A percentile compares a stretch with the other conserved stretches of the same genome.
Conservation (phyloP, 2,888 invertebrate genomes). For the Clostera curtula region DNA sequence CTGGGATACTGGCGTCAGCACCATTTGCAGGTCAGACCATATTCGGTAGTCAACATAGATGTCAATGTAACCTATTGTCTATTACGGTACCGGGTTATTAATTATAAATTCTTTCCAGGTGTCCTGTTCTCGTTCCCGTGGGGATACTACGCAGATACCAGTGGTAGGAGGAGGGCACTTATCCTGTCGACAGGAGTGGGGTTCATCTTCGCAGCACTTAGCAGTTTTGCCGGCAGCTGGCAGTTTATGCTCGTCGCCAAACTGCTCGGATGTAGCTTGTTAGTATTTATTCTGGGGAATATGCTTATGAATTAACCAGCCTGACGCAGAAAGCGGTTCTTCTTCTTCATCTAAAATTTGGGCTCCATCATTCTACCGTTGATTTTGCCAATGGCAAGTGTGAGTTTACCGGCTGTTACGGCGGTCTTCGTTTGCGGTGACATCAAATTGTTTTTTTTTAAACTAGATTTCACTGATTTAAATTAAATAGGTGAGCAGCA, state of each 20-base stretch:
- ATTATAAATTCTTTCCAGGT: slow-evolving; percentile 22
- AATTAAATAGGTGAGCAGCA: too few relatives aligned
- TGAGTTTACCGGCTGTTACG: too few relatives aligned
- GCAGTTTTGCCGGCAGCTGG: slow-evolving; percentile 73
- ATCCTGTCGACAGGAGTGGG: slow-evolving; percentile 59
- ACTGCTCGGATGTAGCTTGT: slow-evolving; percentile 77
- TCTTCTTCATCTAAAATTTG: too few relatives aligned
- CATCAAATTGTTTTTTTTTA: too few relatives aligned
- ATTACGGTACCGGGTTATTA: neutral
- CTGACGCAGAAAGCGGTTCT: too few relatives aligned
- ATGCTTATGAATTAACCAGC: too few relatives aligned
- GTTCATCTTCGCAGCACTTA: slow-evolving; percentile 62
- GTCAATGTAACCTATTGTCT: neutral
- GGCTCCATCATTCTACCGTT: too few relatives aligned
- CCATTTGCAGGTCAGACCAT: slow-evolving; percentile 50
- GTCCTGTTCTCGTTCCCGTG: slow-evolving; percentile 62
- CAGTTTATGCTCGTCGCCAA: slow-evolving; percentile 73
- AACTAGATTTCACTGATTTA: too few relatives aligned
- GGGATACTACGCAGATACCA: slow-evolving; percentile 83
- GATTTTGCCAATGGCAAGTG: too few relatives aligned
- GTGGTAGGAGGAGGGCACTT: slow-evolving; percentile 76
- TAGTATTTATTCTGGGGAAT: slow-evolving; percentile 18
- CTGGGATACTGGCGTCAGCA: slow-evolving; percentile 40
- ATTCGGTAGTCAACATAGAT: too few relatives aligned
- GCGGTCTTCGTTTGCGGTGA: too few relatives aligned